Conservation (phyloP, 2,797 vertebrate genomes). For the Scleropages formosus region DNA sequence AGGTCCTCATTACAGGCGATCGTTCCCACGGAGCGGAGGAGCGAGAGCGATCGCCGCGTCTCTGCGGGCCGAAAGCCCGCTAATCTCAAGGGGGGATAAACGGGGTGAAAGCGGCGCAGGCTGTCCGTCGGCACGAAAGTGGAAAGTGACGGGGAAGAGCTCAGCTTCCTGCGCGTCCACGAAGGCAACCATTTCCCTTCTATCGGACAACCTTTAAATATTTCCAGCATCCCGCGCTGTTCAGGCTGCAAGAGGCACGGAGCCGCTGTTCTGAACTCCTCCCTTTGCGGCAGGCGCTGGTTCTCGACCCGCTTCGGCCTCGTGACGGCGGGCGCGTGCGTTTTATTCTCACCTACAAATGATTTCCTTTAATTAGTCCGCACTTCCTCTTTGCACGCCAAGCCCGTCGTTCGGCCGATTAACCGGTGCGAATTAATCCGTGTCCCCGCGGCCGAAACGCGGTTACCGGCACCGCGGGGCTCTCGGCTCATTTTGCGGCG, state of each 20-base stretch:
- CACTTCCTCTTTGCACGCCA: background rate
- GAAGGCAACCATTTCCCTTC: background rate
- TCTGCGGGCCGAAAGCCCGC: too few species aligned
- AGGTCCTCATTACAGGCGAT: too few species aligned
- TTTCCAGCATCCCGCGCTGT: slow-evolving; percentile 1
- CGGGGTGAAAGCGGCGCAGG: too few species aligned
- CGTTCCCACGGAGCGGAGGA: too few species aligned
- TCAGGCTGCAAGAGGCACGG: background rate
- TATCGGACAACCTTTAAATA: background rate
- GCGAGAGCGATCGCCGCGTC: too few species aligned
- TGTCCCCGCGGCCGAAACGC: background rate
- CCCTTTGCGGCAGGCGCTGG: background rate
- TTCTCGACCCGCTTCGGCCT: background rate
- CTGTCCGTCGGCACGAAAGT: too few species aligned
- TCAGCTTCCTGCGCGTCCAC: background rate
- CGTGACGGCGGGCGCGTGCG: background rate
- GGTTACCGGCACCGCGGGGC: background rate
- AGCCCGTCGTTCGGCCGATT: background rate
- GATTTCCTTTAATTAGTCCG: background rate
- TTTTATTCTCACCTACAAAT: background rate
- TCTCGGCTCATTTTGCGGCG: too few species aligned
- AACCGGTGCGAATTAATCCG: background rate
- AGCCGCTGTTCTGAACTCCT: background rate
- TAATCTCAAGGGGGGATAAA: too few species aligned
- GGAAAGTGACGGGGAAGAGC: too few species aligned